Evolutionary conservation across 2,797 vertebrate species (phyloP), one percentile per base, ranked within the genome.

Genomic region (Lithobates pipiens): DNA sequence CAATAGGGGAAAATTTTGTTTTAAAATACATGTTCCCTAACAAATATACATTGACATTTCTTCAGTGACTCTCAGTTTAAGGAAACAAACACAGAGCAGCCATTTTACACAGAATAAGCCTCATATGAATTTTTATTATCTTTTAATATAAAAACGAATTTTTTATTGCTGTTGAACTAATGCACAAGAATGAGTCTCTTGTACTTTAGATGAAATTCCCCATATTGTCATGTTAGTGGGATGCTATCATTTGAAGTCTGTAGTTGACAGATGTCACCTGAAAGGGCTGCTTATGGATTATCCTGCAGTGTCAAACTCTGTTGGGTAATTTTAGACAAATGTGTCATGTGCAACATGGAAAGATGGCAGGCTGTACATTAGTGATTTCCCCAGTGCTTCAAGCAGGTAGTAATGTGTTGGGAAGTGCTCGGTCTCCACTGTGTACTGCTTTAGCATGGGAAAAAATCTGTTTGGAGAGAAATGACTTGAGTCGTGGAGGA

Each of bases 401-500:
- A 95, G 96, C 95, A 95, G 95, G 94, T 95, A 94, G 95, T 96
- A 95, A 96, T 96, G 97, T 92, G 95, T 94, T 92, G 92, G 93
- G 95, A 95, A 97, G 96, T 95, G 95, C 95, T 94, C 95, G 95
- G 92, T 96, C 90, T 73, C 68, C 95, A 91, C 95, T 91, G 91
- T 94, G 95, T 94, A 93, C 95, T 95, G 93, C 93, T 92, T 23
- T 94, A 94, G 94, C 95, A 94, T 90, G 92, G 93, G 95, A 95
- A 93, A 90, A 91, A 90, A 93, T 88, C 90, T 93, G 94, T 94
- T 92, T 91, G 92, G 92, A 95, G 69, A 94, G 95, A 96, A 97
- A 97, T 96, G 93, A 97, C 95, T 97, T 96, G 93, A 96, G 97
- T 97, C 96, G 95, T 96, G 96, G 94, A 95, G 96, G 95, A 98